Percentiles rank a stretch among this genome's conserved stretches.
These are phyloP conservation scores for Chalcis sispes DNA, from an alignment of 2,888 invertebrate species.

Conservation along the genomic window DNA sequence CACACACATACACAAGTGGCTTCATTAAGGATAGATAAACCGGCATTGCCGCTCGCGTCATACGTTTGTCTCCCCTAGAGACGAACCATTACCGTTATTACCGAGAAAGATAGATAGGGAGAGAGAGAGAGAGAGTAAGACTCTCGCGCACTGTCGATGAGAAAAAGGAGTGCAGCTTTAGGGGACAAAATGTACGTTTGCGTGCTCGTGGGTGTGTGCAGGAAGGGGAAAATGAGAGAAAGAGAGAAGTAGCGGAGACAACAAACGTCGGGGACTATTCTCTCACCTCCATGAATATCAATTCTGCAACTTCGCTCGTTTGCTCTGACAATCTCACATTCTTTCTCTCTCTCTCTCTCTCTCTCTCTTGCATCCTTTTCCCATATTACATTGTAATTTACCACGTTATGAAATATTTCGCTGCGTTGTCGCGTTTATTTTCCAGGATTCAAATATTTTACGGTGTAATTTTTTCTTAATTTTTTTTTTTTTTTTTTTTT, in stretches of 20 bases:
- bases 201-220: no score
- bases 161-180: not conserved
- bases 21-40: slow-evolving; percentile 28
- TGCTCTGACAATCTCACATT: slow-evolving; percentile 1
- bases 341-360: slow-evolving; percentile 7
- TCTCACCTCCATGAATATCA: slow-evolving; percentile 39
- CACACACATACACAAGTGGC: no score
- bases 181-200: no score
- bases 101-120: not conserved
- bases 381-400: no score
- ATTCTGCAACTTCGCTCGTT: slow-evolving; percentile 47
- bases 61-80: no score
- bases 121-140: no score
- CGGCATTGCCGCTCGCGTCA: slow-evolving; percentile 12
- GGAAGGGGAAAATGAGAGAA: not conserved
- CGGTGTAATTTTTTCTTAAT: no score
- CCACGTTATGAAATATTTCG: no score
- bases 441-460: no score
- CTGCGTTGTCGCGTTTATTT: no score
- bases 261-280: not conserved
- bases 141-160: not conserved
- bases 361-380: not conserved
- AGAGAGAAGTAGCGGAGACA: not conserved
- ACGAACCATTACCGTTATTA: no score
- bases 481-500: no score